A percentile compares a stretch with the other conserved stretches of the same genome.
phyloP scores from a whole-genome alignment of 2,113 vertebrate genomes.

The Asarcornis scutulata region DNA sequence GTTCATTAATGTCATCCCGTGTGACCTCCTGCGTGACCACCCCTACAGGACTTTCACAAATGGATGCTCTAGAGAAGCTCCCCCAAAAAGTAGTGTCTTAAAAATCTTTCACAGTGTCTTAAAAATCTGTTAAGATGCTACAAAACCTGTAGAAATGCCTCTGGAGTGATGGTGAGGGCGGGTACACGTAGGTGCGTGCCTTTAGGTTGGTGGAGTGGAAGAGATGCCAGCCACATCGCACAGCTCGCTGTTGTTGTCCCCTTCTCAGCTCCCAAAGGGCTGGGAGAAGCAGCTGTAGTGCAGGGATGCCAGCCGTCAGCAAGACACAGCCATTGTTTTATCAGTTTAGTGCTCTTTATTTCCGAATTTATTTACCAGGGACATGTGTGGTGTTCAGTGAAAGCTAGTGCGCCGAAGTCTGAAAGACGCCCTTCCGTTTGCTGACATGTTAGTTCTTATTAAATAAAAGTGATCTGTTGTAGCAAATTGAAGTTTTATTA shows the following conservation, averaged over 20 bases:
- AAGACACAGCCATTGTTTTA: constrained; percentile 64
- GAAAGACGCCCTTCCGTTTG: not conserved
- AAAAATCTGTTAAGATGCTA: not conserved
- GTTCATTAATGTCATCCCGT: not conserved
- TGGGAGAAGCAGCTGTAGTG: constrained; percentile 43
- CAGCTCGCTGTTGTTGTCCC: constrained; percentile 45
- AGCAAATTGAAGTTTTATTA: not conserved
- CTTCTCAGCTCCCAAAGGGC: constrained; percentile 25
- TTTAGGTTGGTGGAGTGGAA: not conserved
- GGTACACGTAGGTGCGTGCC: not conserved
- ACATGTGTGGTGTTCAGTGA: not conserved
- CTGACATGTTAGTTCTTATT: not conserved
- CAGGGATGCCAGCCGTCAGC: constrained; percentile 47
- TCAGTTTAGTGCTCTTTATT: constrained; percentile 48
- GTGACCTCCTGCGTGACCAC: not conserved
- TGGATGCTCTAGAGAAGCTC: not conserved
- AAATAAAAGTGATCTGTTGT: not conserved
- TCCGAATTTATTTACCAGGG: constrained; percentile 44
- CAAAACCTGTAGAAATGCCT: not conserved
- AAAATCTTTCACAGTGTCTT: too few relatives aligned
- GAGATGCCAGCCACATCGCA: not conserved
- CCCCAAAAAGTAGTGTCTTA: too few relatives aligned
- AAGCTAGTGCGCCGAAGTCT: not conserved
- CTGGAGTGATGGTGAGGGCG: not conserved
- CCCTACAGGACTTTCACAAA: not conserved